Base-by-base conservation (phyloP, 2,113 vertebrate genomes). In the Lepidothrix coronata region DNA sequence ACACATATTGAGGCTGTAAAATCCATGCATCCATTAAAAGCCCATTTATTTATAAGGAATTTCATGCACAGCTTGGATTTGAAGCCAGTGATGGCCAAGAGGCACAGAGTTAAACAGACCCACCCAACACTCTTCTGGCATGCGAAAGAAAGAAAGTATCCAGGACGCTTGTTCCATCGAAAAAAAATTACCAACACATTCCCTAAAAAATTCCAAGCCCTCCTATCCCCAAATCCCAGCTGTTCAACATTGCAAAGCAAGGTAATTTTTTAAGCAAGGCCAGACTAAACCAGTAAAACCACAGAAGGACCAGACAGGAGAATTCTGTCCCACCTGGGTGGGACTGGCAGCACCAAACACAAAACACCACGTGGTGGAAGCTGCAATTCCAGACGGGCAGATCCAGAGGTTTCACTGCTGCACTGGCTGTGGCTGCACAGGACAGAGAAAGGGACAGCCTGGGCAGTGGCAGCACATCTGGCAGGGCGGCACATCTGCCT, bases 361-460 rank as follows among this genome's bases (percentile, higher is more conserved):
- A 59, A n/a, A 73, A 24, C 24, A 5, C 25, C 4, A 3, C 41
- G 8, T 1, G 54, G 30, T 5, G 43, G 17, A 39, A n/a, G 24
- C 5, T 14, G 12, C 35, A 11, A 8, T 73, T 37, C 27, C 41
- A 59, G 31, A 12, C 41, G 43, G 62, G 55, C 49, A 61, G 6
- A 44, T 13, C 59, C 70, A 37, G 25, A 27, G 17, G 16, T 49
- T 30, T 63, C 43, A 13, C 41, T 31, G 59, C 31, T 62, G 31
- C 20, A 8, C 5, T 1, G 8, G 52, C 44, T 46, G 62, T 0
- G 3, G 49, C 28, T 3, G 4, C 39, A 27, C 6, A 3, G 25
- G 28, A 58, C 35, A 4, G 8, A 70, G 48, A 20, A 43, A 21
- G 48, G 0, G 4, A 39, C 1, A 0, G 39, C 17, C 25, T 11